phyloP scores from a whole-genome alignment of 2,888 invertebrate species.

The Chalcosyrphus nemorum region DNA sequence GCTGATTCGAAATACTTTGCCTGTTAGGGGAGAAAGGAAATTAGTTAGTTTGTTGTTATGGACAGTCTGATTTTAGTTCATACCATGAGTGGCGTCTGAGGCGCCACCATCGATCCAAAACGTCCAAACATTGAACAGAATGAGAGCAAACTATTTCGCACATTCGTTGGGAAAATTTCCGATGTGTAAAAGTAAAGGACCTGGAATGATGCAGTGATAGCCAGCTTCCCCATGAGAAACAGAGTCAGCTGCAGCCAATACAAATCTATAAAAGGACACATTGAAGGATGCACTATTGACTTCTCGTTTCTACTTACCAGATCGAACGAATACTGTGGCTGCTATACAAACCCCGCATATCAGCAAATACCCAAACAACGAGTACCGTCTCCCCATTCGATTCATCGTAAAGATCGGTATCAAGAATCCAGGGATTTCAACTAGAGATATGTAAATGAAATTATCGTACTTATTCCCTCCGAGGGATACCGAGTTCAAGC shows the following conservation, averaged over 20 bases:
- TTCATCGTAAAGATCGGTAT: slow-evolving; percentile 86
- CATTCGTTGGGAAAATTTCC: slow-evolving; percentile 88
- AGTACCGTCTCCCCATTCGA: slow-evolving; percentile 85
- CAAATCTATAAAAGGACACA: slow-evolving; percentile 65
- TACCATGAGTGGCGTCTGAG: slow-evolving; percentile 82
- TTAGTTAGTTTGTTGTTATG: neutral
- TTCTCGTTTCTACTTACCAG: slow-evolving; percentile 71
- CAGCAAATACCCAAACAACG: slow-evolving; percentile 85
- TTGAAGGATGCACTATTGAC: neutral
- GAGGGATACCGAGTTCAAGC: slow-evolving; percentile 89
- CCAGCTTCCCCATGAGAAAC: slow-evolving; percentile 86
- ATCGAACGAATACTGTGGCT: slow-evolving; percentile 77
- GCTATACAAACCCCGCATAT: slow-evolving; percentile 83
- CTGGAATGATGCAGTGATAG: slow-evolving; percentile 86
- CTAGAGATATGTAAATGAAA: slow-evolving; percentile 84
- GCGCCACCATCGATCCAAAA: slow-evolving; percentile 87
- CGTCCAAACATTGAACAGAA: slow-evolving; percentile 88
- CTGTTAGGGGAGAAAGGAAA: slow-evolving; percentile 64
- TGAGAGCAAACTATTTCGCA: slow-evolving; percentile 86
- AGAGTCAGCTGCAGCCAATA: slow-evolving; percentile 75
- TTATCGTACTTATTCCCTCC: slow-evolving; percentile 89
- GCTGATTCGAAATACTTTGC: slow-evolving; percentile 81
- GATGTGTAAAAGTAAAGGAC: slow-evolving; percentile 87
- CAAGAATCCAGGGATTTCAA: slow-evolving; percentile 89
- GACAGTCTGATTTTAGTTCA: neutral